Percentiles rank a stretch among this genome's conserved stretches.
phyloP scores from a whole-genome alignment of 2,797 vertebrate species.

The Florisuga fusca region DNA sequence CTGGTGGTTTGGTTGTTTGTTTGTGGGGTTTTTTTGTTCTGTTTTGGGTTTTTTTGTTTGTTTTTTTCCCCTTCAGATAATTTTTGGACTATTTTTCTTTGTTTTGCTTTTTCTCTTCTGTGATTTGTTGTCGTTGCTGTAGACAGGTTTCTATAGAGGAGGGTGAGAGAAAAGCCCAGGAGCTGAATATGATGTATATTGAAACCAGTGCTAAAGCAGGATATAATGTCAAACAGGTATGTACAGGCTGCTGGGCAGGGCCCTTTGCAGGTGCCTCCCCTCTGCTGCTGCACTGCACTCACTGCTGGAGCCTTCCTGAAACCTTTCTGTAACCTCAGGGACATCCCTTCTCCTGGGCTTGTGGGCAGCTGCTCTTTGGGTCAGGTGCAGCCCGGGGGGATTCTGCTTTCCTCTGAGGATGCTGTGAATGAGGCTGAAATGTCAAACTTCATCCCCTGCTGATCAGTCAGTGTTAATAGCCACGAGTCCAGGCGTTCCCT shows the following conservation, averaged over 20 bases:
- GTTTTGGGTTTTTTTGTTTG: no score
- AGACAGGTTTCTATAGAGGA: conserved; percentile 89
- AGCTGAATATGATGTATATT: conserved; percentile 88
- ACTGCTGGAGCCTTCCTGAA: conserved; percentile 1
- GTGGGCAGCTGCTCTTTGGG: background rate
- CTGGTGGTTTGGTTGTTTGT: background rate
- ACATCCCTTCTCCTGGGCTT: background rate
- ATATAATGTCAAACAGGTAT: conserved; percentile 86
- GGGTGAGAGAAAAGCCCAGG: conserved; percentile 85
- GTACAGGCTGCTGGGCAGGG: conserved; percentile 39
- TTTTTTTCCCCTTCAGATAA: background rate
- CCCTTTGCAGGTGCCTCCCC: background rate
- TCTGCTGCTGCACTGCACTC: background rate
- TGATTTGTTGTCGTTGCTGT: conserved; percentile 72
- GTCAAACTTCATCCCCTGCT: background rate
- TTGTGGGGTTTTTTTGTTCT: no score
- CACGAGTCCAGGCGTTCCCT: background rate
- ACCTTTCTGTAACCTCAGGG: background rate
- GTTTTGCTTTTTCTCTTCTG: conserved; percentile 47
- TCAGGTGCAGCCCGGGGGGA: background rate
- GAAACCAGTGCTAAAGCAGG: conserved; percentile 88
- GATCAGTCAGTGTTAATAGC: background rate
- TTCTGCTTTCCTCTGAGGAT: background rate
- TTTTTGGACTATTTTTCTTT: conserved; percentile 48
- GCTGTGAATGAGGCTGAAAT: background rate